Conservation (phyloP, 2,797 vertebrate species). For the Gadopsis bispinosus region DNA sequence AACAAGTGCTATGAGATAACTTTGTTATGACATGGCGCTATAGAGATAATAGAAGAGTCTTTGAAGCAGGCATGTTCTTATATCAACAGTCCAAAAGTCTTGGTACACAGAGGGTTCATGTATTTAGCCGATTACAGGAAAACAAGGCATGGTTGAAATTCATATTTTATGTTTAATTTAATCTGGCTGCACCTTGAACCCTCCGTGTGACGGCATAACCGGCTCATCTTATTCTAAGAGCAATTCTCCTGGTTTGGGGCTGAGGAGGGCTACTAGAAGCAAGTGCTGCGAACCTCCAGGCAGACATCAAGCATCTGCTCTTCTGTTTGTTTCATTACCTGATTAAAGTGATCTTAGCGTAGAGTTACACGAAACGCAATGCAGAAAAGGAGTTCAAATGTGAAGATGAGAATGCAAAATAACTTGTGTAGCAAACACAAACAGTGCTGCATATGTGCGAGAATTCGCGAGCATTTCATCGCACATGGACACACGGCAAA, state of each 20-base stretch:
- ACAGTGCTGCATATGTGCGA: not conserved
- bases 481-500: slow-evolving; percentile 18
- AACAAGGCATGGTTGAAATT: not conserved
- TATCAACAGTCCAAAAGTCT: not conserved
- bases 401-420: slow-evolving; percentile 15
- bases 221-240: not conserved
- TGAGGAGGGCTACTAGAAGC: not conserved
- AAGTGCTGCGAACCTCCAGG: not conserved
- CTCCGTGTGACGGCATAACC: not conserved
- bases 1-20: too few species aligned
- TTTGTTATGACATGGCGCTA: too few species aligned
- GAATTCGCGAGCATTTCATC: slow-evolving; percentile 37
- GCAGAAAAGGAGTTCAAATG: not conserved
- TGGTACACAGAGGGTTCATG: not conserved
- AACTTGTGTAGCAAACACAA: not conserved
- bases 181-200: not conserved
- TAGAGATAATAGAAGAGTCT: too few species aligned
- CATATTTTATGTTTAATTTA: slow-evolving; percentile 10
- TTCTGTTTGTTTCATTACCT: not conserved
- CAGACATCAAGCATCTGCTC: slow-evolving; percentile 2
- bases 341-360: slow-evolving; percentile 1
- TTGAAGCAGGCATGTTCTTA: not conserved
- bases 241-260: slow-evolving; percentile 19
- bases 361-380: not conserved
- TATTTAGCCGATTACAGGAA: not conserved